phyloP scores from a whole-genome alignment of 2,113 vertebrate species.

The Oryzias celebensis region DNA sequence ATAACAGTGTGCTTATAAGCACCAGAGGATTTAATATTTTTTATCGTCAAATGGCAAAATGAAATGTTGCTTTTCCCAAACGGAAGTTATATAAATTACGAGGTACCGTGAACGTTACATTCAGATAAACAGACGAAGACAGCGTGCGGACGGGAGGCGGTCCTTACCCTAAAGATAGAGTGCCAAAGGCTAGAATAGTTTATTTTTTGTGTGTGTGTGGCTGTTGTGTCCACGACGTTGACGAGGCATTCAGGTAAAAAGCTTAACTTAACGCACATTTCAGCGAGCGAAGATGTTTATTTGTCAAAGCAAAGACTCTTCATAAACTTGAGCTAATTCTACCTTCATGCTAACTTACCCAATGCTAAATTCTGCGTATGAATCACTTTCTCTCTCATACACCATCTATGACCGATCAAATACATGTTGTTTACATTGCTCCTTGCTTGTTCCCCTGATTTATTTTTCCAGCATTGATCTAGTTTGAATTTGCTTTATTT shows the following conservation, averaged over 20 bases:
- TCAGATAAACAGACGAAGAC: conserved; percentile 52
- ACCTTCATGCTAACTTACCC: conserved; percentile 18
- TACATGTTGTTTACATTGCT: too few species aligned
- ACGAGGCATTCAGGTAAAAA: background rate
- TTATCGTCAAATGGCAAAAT: background rate
- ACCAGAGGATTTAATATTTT: too few species aligned
- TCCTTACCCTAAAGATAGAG: too few species aligned
- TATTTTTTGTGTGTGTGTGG: too few species aligned
- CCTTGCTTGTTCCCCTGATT: too few species aligned
- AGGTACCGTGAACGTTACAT: conserved; percentile 19
- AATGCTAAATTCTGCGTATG: conserved; percentile 5
- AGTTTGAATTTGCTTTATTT: too few species aligned
- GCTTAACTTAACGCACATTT: background rate
- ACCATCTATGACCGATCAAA: too few species aligned
- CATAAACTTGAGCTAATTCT: background rate
- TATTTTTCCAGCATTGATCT: too few species aligned
- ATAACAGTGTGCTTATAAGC: too few species aligned
- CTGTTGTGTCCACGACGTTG: background rate
- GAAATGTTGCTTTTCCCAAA: background rate
- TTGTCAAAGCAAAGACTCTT: background rate
- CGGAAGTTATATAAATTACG: conserved; percentile 28
- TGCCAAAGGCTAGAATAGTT: too few species aligned
- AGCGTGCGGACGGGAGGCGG: background rate
- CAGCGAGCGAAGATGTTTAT: background rate
- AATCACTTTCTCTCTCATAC: background rate